phyloP scores from a whole-genome alignment of 2,113 vertebrate species.

The Notechis scutatus region DNA sequence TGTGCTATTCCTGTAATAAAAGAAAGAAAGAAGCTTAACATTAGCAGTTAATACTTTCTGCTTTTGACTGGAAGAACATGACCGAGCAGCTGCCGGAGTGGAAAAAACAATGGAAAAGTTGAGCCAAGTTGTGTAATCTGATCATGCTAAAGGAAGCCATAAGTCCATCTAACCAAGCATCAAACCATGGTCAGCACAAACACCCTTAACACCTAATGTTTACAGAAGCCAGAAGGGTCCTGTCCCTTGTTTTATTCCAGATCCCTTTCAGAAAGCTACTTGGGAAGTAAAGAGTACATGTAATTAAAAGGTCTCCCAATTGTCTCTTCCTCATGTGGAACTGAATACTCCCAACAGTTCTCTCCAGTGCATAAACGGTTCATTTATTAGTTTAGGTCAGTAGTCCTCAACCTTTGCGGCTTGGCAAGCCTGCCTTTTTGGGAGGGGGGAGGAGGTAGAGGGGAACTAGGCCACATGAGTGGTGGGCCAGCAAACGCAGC shows the following conservation, averaged over 20 bases:
- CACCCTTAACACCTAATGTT: not conserved
- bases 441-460: not conserved
- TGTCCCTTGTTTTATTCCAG: not conserved
- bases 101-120: not conserved
- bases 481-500: rapidly evolving
- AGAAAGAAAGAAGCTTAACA: too few species aligned
- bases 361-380: not conserved
- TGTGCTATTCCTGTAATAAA: slow-evolving; percentile 87
- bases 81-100: not conserved
- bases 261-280: not conserved
- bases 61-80: not conserved
- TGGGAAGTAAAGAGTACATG: too few species aligned
- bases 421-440: not conserved
- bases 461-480: not conserved
- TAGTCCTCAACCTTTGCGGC: not conserved
- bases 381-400: not conserved
- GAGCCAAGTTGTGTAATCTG: not conserved
- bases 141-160: not conserved
- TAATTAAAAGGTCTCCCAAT: not conserved
- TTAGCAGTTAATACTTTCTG: not conserved
- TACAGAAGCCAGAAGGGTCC: not conserved
- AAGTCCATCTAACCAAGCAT: not conserved
- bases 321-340: not conserved
- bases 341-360: not conserved
- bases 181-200: not conserved